These are phyloP conservation scores for Charanyca ferruginea DNA, from an alignment of 2,888 invertebrate species.

Conservation along the genomic window DNA sequence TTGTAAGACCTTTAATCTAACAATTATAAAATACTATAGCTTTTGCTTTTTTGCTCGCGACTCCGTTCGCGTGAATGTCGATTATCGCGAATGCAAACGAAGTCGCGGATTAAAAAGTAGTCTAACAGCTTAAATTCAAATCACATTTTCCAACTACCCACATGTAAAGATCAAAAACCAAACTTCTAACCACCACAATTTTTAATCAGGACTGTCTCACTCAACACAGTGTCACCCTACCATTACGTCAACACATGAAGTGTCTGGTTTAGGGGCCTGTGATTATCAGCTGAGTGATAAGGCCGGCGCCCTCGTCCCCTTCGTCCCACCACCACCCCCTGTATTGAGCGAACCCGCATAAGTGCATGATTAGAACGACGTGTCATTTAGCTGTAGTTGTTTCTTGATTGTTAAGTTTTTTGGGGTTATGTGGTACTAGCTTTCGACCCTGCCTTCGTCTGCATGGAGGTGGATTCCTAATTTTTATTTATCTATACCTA, in stretches of 20 bases:
- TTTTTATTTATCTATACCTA: no score
- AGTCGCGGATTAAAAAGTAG: neutral
- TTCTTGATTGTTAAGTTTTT: slow-evolving; percentile 24
- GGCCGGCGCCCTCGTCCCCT: slow-evolving; percentile 51
- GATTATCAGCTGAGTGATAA: slow-evolving; percentile 85
- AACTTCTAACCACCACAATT: slow-evolving; percentile 12
- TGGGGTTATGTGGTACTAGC: neutral
- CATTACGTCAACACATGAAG: slow-evolving; percentile 77
- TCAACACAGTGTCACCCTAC: slow-evolving; percentile 63
- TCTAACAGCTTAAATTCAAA: neutral
- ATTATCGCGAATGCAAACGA: no score
- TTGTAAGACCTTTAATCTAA: no score
- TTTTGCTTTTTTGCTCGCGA: no score
- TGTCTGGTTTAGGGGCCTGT: slow-evolving; percentile 73
- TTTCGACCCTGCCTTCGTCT: no score
- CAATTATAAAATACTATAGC: no score
- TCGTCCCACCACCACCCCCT: slow-evolving; percentile 40
- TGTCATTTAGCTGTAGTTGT: slow-evolving; percentile 60
- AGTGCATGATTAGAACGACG: slow-evolving; percentile 65
- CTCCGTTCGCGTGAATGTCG: no score
- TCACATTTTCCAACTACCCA: neutral
- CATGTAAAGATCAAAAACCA: slow-evolving; percentile 36
- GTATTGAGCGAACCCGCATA: slow-evolving; percentile 81
- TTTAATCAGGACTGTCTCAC: slow-evolving; percentile 47
- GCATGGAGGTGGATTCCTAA: no score